phyloP scores from a whole-genome alignment of 2,888 invertebrate genomes.

The Theristus sp. region DNA sequence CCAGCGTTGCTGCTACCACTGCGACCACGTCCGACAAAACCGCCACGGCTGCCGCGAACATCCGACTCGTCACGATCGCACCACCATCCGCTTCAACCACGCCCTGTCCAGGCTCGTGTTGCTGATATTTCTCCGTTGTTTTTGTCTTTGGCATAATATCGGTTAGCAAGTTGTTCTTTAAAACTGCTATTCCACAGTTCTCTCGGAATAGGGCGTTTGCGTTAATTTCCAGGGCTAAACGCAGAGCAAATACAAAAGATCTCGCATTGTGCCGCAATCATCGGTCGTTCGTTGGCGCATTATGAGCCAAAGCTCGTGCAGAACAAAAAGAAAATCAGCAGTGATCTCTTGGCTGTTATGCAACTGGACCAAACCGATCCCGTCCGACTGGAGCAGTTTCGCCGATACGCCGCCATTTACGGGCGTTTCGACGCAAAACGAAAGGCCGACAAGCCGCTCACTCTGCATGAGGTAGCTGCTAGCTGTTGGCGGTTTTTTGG shows the following conservation, averaged over 20 bases:
- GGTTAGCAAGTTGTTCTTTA: too few species aligned
- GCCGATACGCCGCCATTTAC: conserved; percentile 90
- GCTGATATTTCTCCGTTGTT: too few species aligned
- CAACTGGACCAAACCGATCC: conserved; percentile 72
- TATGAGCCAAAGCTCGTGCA: conserved; percentile 70
- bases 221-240: conserved; percentile 43
- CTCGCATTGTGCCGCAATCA: conserved; percentile 58
- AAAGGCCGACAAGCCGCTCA: conserved; percentile 83
- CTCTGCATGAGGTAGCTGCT: conserved; percentile 61
- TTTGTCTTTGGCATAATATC: too few species aligned
- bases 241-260: conserved; percentile 66
- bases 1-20: too few species aligned
- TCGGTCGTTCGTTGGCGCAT: conserved; percentile 61
- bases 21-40: too few species aligned
- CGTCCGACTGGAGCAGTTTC: conserved; percentile 69
- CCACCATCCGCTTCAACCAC: background rate
- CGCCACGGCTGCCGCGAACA: background rate
- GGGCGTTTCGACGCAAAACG: conserved; percentile 92
- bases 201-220: too few species aligned
- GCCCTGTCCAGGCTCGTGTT: too few species aligned
- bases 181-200: too few species aligned
- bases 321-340: conserved; percentile 56
- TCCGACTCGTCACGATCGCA: background rate
- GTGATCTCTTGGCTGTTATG: conserved; percentile 52
- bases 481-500: background rate